Percentiles rank a stretch among this genome's conserved stretches.
phyloP scores from a whole-genome alignment of 2,888 invertebrate species.

The Oscheius sp. region DNA sequence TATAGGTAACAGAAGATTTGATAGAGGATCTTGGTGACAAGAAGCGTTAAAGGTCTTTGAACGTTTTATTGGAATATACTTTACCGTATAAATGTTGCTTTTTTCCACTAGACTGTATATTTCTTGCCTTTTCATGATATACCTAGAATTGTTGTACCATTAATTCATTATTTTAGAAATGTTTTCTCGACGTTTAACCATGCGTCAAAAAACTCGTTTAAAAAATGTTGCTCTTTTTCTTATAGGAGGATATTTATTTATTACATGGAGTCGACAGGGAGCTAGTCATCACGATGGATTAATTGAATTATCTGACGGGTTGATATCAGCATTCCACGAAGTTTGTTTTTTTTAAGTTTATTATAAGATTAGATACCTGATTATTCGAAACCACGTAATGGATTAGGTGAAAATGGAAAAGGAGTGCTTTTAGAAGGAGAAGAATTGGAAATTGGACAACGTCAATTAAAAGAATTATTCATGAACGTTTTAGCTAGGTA shows the following conservation, averaged over 20 bases:
- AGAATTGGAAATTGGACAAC: constrained; percentile 38
- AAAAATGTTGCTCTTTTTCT: constrained; percentile 19
- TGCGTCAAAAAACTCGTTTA: constrained; percentile 21
- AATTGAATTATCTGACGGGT: neutral
- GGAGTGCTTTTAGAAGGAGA: constrained; percentile 39
- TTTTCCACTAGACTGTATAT: too few relatives aligned
- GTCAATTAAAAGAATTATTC: constrained; percentile 55
- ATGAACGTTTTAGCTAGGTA: constrained; percentile 60
- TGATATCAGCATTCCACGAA: constrained; percentile 15
- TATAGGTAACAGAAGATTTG: constrained; percentile 37
- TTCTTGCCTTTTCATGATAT: neutral
- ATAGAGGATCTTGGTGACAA: constrained; percentile 62
- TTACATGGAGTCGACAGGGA: constrained; percentile 31
- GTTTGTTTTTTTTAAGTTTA: neutral
- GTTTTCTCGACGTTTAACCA: neutral
- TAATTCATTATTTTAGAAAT: too few relatives aligned
- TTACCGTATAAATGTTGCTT: neutral
- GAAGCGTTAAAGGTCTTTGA: constrained; percentile 44
- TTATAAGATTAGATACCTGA: constrained; percentile 38
- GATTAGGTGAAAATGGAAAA: constrained; percentile 52
- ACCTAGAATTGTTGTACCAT: neutral
- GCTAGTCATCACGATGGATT: neutral
- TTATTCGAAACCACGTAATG: constrained; percentile 32
- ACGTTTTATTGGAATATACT: neutral
- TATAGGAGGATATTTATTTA: constrained; percentile 21